Base-by-base conservation (phyloP, 2,113 vertebrate species). In the Psophia crepitans region DNA sequence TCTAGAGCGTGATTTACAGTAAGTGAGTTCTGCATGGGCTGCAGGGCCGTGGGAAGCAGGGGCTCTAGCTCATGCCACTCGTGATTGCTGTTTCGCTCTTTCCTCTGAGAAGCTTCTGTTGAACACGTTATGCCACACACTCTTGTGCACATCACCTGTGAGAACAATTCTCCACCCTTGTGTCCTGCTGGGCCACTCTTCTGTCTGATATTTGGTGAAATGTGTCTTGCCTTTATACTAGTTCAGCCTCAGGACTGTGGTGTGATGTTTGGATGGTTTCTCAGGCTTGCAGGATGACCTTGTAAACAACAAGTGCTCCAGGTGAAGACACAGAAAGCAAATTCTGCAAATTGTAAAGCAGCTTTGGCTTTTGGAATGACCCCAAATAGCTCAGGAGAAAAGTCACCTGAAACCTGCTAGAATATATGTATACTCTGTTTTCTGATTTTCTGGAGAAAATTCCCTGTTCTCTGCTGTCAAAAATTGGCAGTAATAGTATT, bases 371-470 rank as follows among this genome's bases (percentile, higher is more conserved):
- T 85, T 37, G 24, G 46, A 46, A 57, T 81, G 28, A 70, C 32
- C 37, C 22, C 22, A 41, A 12, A 28, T 17, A 77, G 9, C 49
- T 90, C n/a, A 60, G 71, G 35, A 92, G 8, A 51, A 21, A 75
- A 83, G 53, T 32, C 27, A 77, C 18, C 39, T 63, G 60, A 86
- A 86, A 65, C 14, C 18, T 63, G 26, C 5, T n/a, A 14, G 46
- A 77, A 35, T 77, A 77, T 73, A 77, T 82, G 23, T 49, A 46
- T 28, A 19, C 12, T 60, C 12, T 43, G 2, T 1, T 4, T 33
- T n/a, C n/a, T n/a, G n/a, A n/a, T n/a, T 84, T 86, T 48, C 51
- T 66, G 39, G 87, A 85, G 65, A 76, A 87, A 79, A 75, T 71
- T 3, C 17, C 3, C 7, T 66, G 11, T 73, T 69, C 21, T 85